A percentile compares a stretch with the other conserved stretches of the same genome.
Conservation (phyloP, 2,888 invertebrate genomes). For the Scelioninae gen. 1 region DNA sequence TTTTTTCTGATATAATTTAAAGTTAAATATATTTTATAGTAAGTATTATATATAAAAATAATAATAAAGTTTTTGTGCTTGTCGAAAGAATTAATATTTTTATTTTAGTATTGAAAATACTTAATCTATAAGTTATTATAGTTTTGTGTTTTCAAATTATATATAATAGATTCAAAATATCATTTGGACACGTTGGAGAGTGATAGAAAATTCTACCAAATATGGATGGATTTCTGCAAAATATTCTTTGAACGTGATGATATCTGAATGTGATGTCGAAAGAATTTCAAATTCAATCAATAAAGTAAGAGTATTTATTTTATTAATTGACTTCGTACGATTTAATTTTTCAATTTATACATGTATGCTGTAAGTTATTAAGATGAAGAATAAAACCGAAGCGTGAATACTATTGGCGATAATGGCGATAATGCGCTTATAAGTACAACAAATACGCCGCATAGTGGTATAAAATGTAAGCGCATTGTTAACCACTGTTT, state of each 20-base stretch:
- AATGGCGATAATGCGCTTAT: no score
- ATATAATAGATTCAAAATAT: conserved; percentile 41
- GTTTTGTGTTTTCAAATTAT: background rate
- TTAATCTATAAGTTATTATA: background rate
- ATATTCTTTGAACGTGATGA: conserved; percentile 34
- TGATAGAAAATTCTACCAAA: conserved; percentile 32
- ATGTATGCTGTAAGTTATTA: background rate
- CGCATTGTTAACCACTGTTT: no score
- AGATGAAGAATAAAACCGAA: no score
- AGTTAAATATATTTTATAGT: no score
- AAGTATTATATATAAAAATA: background rate
- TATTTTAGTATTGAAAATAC: background rate
- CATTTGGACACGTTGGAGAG: conserved; percentile 44
- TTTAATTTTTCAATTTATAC: background rate
- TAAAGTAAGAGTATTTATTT: conserved; percentile 25
- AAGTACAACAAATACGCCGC: no score
- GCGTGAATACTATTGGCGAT: no score
- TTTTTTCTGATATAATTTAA: no score
- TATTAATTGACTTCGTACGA: background rate
- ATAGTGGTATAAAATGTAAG: no score
- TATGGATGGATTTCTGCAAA: conserved; percentile 50
- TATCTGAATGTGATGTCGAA: conserved; percentile 21
- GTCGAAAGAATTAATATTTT: background rate
- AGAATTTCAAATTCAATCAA: conserved; percentile 18
- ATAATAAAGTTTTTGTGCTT: background rate